Percentiles rank a stretch among this genome's conserved stretches.
These are phyloP conservation scores for Pectinophora gossypiella DNA, from an alignment of 1,140 invertebrate species.

Conservation along the genomic window DNA sequence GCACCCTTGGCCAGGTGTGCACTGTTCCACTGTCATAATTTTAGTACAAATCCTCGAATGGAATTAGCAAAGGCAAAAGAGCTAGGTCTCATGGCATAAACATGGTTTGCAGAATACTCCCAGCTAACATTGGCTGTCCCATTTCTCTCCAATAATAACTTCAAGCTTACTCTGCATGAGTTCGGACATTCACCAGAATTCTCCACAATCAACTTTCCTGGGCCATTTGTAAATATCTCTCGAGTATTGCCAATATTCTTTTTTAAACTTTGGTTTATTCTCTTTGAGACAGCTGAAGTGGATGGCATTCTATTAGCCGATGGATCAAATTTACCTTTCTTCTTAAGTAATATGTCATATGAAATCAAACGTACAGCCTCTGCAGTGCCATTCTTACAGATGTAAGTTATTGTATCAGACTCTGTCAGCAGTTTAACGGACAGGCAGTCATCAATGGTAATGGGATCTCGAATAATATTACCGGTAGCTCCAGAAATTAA, in stretches of 20 bases:
- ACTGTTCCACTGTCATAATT: conserved; percentile 86
- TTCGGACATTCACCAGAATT: conserved; percentile 81
- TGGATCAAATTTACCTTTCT: conserved; percentile 51
- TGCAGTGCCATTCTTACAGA: conserved; percentile 72
- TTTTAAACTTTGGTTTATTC: conserved; percentile 67
- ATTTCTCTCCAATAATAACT: conserved; percentile 76
- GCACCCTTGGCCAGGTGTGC: conserved; percentile 65
- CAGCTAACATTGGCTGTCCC: conserved; percentile 74
- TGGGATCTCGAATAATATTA: conserved; percentile 75
- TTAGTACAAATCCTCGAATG: conserved; percentile 83
- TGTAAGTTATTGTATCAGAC: conserved; percentile 55
- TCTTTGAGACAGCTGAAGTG: conserved; percentile 35
- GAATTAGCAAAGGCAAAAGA: conserved; percentile 78
- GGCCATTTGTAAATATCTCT: conserved; percentile 74
- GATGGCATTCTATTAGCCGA: conserved; percentile 58
- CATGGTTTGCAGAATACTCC: conserved; percentile 76
- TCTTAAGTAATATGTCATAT: conserved; percentile 39
- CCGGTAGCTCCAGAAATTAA: conserved; percentile 80
- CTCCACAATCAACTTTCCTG: conserved; percentile 77
- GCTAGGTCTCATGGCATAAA: conserved; percentile 81
- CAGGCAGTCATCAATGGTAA: conserved; percentile 69
- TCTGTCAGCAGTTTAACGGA: conserved; percentile 58
- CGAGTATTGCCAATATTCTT: conserved; percentile 74
- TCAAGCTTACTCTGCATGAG: conserved; percentile 78
- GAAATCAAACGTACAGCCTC: conserved; percentile 49